phyloP scores from a whole-genome alignment of 23 tunicate genomes.

The Phallusia fumigata region DNA sequence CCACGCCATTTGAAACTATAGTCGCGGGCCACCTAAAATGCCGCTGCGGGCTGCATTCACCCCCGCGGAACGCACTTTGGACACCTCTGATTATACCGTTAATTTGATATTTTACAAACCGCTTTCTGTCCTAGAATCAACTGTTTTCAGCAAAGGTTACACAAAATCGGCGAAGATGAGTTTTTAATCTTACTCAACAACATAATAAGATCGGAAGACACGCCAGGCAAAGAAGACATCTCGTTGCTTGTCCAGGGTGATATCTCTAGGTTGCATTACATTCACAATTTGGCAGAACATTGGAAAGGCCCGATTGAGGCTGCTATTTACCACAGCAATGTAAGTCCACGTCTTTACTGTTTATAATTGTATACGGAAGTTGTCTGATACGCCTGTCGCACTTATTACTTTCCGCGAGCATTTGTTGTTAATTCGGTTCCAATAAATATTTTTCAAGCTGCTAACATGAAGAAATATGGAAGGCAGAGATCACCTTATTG shows the following conservation, averaged over 20 bases:
- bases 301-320: constrained; percentile 14
- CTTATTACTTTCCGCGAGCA: too few species aligned
- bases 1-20: background rate
- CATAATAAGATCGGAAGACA: background rate
- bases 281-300: background rate
- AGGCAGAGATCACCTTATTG: too few species aligned
- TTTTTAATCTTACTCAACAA: background rate
- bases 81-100: background rate
- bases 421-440: too few species aligned
- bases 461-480: too few species aligned
- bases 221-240: background rate
- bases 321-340: background rate
- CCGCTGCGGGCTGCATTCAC: background rate
- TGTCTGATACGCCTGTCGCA: too few species aligned
- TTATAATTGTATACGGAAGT: background rate
- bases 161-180: background rate
- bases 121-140: too few species aligned
- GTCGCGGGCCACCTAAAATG: background rate
- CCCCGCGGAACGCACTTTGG: background rate
- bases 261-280: background rate
- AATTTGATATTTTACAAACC: too few species aligned
- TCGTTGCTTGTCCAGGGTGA: constrained; percentile 9
- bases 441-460: too few species aligned
- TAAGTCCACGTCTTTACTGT: background rate
- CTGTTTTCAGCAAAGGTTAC: too few species aligned